Conservation (phyloP, 2,113 vertebrate genomes). For the Pteropus alecto region DNA sequence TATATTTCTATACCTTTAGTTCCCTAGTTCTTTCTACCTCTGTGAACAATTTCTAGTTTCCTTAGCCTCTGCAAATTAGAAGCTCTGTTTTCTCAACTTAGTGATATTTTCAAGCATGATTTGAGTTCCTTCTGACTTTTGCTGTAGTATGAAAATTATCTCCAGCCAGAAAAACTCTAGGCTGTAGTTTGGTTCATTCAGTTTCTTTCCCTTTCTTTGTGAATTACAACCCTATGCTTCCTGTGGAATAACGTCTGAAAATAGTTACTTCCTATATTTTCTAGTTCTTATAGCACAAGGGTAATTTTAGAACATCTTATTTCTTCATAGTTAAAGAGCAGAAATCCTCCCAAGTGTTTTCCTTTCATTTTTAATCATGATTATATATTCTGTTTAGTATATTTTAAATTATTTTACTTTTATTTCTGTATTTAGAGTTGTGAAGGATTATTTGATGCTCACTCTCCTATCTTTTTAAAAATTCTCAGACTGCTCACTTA, state of each 20-base stretch:
- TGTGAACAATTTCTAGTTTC: neutral
- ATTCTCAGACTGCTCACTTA: neutral
- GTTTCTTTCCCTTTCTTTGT: neutral
- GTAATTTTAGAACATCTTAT: neutral
- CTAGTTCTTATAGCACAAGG: neutral
- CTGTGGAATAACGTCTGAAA: neutral
- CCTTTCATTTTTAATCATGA: neutral
- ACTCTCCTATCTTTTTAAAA: neutral
- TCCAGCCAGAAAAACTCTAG: neutral
- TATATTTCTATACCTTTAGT: neutral
- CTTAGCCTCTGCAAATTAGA: neutral
- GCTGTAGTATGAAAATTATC: neutral
- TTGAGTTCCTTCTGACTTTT: neutral
- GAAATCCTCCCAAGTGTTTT: neutral
- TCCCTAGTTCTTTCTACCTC: neutral
- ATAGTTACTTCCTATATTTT: neutral
- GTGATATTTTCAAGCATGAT: neutral
- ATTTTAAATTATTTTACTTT: neutral
- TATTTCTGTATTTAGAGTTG: neutral
- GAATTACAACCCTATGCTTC: neutral
- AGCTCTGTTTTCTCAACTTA: neutral
- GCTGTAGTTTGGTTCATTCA: neutral
- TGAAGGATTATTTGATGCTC: neutral
- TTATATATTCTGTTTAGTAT: neutral
- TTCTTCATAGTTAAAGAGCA: neutral